A percentile compares a stretch with the other conserved stretches of the same genome.
phyloP scores from a whole-genome alignment of 2,797 vertebrate species.

The Spondyliosoma cantharus region DNA sequence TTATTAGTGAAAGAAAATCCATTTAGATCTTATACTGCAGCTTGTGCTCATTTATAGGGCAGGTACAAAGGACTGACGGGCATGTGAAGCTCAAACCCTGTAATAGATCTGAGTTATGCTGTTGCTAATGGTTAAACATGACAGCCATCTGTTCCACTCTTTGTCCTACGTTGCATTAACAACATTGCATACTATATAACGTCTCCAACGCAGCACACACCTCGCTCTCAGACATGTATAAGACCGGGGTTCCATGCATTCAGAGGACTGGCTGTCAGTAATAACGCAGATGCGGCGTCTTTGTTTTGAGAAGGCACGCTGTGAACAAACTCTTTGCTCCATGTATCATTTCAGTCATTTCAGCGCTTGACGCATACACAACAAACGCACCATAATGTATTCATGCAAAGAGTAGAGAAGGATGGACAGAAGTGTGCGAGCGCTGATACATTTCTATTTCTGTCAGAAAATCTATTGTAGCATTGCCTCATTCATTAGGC shows the following conservation, averaged over 20 bases:
- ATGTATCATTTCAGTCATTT: constrained; percentile 50
- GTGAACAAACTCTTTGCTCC: constrained; percentile 26
- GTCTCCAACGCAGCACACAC: background rate
- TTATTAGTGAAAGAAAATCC: background rate
- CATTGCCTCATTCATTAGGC: constrained; percentile 61
- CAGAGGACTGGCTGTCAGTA: background rate
- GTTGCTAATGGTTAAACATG: background rate
- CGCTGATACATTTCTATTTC: constrained; percentile 57
- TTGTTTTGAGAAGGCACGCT: constrained; percentile 23
- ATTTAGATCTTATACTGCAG: background rate
- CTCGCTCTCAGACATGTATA: background rate
- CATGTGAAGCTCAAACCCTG: background rate
- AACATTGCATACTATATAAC: background rate
- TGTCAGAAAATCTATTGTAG: constrained; percentile 57
- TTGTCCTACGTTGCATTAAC: background rate
- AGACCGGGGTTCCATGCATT: background rate
- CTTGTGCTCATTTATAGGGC: background rate
- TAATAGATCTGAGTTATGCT: background rate
- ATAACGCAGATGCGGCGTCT: constrained; percentile 11
- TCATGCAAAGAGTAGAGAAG: constrained; percentile 41
- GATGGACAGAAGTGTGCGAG: constrained; percentile 47
- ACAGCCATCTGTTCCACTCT: background rate
- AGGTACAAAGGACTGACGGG: background rate
- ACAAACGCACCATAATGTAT: constrained; percentile 42
- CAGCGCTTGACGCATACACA: constrained; percentile 31